Conservation (phyloP, 2,113 vertebrate species). For the Gobiocypris rarus region DNA sequence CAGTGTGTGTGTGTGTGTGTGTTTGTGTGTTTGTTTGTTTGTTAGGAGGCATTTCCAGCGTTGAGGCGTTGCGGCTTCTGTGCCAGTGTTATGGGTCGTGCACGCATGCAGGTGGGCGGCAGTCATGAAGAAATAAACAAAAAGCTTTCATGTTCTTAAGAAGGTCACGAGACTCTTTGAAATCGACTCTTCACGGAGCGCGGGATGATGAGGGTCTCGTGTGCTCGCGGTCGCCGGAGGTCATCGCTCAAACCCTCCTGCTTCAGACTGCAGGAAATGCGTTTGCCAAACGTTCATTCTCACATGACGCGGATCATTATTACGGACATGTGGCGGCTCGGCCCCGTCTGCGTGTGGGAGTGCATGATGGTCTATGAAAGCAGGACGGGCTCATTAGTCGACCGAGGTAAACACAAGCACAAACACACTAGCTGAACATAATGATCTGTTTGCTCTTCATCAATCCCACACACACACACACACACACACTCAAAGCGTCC, state of each 20-base stretch:
- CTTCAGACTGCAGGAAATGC: too few species aligned
- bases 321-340: not conserved
- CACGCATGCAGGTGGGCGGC: constrained; percentile 14
- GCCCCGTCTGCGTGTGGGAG: not conserved
- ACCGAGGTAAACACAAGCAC: constrained; percentile 7
- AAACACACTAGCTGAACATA: constrained; percentile 6
- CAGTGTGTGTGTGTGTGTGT: too few species aligned
- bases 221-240: too few species aligned
- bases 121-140: constrained; percentile 14
- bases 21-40: constrained; percentile 5
- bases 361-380: not conserved
- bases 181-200: not conserved
- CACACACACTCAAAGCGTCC: not conserved
- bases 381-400: not conserved
- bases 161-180: not conserved
- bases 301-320: not conserved
- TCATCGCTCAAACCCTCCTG: too few species aligned
- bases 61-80: not conserved
- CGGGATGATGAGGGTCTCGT: not conserved
- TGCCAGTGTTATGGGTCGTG: not conserved
- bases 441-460: constrained; percentile 25
- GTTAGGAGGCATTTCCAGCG: not conserved
- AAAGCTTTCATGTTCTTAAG: constrained; percentile 34
- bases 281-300: not conserved
- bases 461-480: not conserved